phyloP scores from a whole-genome alignment of 2,113 vertebrate genomes.

The Ascaphus truei region DNA sequence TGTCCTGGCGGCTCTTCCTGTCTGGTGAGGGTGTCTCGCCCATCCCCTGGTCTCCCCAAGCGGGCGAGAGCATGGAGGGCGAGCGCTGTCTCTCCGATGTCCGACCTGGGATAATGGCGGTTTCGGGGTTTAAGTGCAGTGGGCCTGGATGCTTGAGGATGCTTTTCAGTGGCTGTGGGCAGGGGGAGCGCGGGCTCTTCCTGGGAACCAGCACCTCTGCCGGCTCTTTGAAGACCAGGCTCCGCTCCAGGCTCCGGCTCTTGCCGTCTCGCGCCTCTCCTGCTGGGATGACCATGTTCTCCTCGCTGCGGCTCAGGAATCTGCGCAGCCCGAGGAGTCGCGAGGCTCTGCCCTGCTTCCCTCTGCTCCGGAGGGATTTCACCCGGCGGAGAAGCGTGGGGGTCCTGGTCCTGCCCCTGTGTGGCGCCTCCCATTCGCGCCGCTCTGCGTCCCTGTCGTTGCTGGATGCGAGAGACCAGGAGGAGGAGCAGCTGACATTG shows the following conservation, averaged over 20 bases:
- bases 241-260: conserved; percentile 59
- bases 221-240: conserved; percentile 64
- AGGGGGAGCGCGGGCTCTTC: conserved; percentile 38
- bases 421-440: background rate
- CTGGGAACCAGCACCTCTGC: conserved; percentile 59
- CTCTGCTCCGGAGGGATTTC: background rate
- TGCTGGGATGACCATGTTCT: conserved; percentile 50
- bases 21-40: conserved; percentile 38
- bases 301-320: conserved; percentile 55
- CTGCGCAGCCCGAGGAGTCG: conserved; percentile 18
- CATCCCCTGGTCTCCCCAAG: conserved; percentile 34
- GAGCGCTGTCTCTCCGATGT: conserved; percentile 52
- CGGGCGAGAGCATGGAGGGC: conserved; percentile 13
- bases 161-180: conserved; percentile 59
- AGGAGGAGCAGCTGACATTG: conserved; percentile 49
- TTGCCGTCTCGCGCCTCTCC: conserved; percentile 46
- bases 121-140: conserved; percentile 40
- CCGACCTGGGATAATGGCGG: conserved; percentile 62
- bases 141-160: conserved; percentile 69
- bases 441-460: conserved; percentile 62
- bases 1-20: conserved; percentile 66
- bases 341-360: conserved; percentile 36
- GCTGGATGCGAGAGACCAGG: conserved; percentile 57
- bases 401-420: background rate
- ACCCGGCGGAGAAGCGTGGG: background rate